Evolutionary conservation across 2,888 invertebrate species (phyloP).

Genomic region (Rugalucina vietnamica): DNA sequence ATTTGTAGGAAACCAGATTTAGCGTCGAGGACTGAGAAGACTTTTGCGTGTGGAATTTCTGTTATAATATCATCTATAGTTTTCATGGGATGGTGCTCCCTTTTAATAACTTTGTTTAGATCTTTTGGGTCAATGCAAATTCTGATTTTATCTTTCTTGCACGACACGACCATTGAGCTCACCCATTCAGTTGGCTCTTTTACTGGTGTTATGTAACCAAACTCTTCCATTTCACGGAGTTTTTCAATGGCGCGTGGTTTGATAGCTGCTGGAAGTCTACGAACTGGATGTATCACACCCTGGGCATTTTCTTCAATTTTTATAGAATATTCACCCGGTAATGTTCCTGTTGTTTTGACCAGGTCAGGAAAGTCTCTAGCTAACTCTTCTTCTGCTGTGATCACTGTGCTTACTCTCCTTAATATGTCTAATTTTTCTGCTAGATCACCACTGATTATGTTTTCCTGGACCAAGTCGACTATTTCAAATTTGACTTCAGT

Average conservation of each 20-base stretch:
- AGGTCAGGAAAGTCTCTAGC: neutral
- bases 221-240: conserved; percentile 45
- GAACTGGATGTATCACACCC: conserved; percentile 34
- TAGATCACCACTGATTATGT: conserved; percentile 22
- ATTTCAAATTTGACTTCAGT: conserved; percentile 22
- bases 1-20: conserved; percentile 68
- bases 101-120: conserved; percentile 60
- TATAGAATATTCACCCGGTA: conserved; percentile 4
- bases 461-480: conserved; percentile 29
- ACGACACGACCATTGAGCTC: conserved; percentile 60
- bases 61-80: conserved; percentile 65
- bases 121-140: conserved; percentile 66
- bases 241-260: conserved; percentile 27
- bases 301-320: conserved; percentile 10
- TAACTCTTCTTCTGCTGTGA: neutral
- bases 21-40: conserved; percentile 67
- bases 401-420: neutral
- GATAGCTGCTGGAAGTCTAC: conserved; percentile 26
- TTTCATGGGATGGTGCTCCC: conserved; percentile 66
- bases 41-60: conserved; percentile 56
- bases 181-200: conserved; percentile 66
- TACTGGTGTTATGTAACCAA: conserved; percentile 38
- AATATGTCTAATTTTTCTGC: conserved; percentile 37
- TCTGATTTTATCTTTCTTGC: conserved; percentile 52
- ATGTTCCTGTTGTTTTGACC: neutral